phyloP scores from a whole-genome alignment of 2,113 vertebrate species.

The Deroptyus accipitrinus region DNA sequence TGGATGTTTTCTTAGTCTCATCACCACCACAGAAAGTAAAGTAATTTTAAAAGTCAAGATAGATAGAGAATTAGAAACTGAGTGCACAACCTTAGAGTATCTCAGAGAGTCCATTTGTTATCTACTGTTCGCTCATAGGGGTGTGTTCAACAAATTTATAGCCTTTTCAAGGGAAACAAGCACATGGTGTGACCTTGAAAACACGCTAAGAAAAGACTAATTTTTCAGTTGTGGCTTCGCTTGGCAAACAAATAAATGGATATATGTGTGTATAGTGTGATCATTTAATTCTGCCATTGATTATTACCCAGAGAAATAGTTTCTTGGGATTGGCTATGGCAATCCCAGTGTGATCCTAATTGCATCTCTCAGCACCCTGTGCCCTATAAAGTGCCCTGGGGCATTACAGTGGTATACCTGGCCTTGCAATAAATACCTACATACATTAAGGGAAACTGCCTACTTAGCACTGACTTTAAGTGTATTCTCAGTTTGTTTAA shows the following conservation, averaged over 20 bases:
- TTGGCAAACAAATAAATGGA: background rate
- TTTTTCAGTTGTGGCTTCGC: background rate
- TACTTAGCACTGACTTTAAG: background rate
- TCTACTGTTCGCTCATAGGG: background rate
- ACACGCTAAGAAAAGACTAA: background rate
- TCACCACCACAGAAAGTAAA: constrained; percentile 21
- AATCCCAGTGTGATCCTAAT: background rate
- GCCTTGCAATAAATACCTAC: background rate
- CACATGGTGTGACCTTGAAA: background rate
- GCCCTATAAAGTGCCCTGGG: background rate
- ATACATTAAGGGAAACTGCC: background rate
- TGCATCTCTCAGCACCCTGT: background rate
- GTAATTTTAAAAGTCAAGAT: constrained; percentile 67
- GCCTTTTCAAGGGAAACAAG: background rate
- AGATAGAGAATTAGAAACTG: constrained; percentile 66
- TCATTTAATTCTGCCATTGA: background rate
- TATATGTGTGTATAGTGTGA: background rate
- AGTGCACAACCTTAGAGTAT: constrained; percentile 58
- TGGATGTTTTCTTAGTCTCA: constrained; percentile 30
- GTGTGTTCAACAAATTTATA: constrained; percentile 39
- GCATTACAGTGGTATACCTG: background rate
- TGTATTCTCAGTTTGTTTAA: background rate
- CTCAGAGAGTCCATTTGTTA: constrained; percentile 43
- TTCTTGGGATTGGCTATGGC: background rate
- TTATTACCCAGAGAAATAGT: background rate